Conservation (phyloP, 1,140 invertebrate genomes). For the Drosophila nigrodunni region DNA sequence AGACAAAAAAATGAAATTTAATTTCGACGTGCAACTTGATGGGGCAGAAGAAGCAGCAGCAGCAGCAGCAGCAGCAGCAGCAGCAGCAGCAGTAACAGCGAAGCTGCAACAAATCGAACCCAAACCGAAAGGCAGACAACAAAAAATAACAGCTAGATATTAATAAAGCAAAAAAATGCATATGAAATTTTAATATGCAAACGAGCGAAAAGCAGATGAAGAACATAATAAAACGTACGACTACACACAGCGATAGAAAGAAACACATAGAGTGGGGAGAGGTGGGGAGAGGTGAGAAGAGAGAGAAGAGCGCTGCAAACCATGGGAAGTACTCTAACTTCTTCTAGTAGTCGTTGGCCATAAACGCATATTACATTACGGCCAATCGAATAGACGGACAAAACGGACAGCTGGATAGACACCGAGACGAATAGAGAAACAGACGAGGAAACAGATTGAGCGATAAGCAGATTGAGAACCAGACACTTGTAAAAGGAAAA, state of each 20-base stretch:
- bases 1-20: slow-evolving; percentile 66
- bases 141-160: slow-evolving; percentile 79
- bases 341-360: not conserved
- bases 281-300: not conserved
- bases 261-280: not conserved
- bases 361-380: slow-evolving; percentile 56
- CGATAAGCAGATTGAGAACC: too few relatives aligned
- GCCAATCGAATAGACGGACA: slow-evolving; percentile 50
- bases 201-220: slow-evolving; percentile 66
- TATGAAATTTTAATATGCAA: slow-evolving; percentile 83
- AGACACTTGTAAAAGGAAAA: slow-evolving; percentile 14
- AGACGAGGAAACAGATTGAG: slow-evolving; percentile 11
- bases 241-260: slow-evolving; percentile 47
- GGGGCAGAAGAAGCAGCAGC: slow-evolving; percentile 53
- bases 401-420: slow-evolving; percentile 18
- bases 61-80: not conserved
- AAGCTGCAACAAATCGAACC: slow-evolving; percentile 55
- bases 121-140: slow-evolving; percentile 45
- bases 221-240: slow-evolving; percentile 51
- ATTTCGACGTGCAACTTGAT: slow-evolving; percentile 77
- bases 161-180: slow-evolving; percentile 79
- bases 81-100: slow-evolving; percentile 10
- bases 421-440: slow-evolving; percentile 19
- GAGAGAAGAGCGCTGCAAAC: not conserved
- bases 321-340: slow-evolving; percentile 14